Conservation (phyloP, 1,140 invertebrate genomes). For the Drosophila trapezifrons region DNA sequence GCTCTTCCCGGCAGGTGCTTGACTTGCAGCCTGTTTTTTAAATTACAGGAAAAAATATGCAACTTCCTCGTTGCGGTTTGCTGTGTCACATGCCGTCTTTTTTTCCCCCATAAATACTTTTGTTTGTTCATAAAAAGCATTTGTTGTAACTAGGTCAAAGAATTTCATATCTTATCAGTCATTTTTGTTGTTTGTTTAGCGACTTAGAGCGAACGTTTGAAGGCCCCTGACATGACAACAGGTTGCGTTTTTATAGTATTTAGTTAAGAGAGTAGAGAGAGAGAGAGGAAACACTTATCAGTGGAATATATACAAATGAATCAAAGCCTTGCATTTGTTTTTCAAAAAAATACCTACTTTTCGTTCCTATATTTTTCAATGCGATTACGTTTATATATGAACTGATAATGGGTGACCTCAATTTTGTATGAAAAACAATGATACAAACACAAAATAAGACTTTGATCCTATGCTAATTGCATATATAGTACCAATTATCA, state of each 20-base stretch:
- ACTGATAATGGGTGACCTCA: conserved; percentile 32
- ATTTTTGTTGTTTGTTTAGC: conserved; percentile 24
- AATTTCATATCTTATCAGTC: conserved; percentile 60
- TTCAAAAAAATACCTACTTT: conserved; percentile 14
- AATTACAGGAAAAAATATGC: conserved; percentile 34
- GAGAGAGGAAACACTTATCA: conserved; percentile 30
- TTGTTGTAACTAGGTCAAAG: conserved; percentile 62
- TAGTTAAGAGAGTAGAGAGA: background rate
- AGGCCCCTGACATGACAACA: conserved; percentile 44
- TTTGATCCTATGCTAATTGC: conserved; percentile 7
- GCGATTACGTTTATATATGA: background rate
- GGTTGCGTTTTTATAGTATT: conserved; percentile 39
- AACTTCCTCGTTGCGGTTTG: conserved; percentile 57
- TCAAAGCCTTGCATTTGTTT: conserved; percentile 12
- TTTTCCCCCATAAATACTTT: background rate
- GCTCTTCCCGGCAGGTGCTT: conserved; percentile 67
- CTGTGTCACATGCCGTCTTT: conserved; percentile 51
- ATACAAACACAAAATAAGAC: no score
- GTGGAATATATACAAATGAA: conserved; percentile 13
- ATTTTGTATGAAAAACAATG: conserved; percentile 18
- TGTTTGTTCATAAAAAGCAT: conserved; percentile 21
- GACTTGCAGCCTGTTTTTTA: conserved; percentile 57
- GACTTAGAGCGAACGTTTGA: conserved; percentile 33
- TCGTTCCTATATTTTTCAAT: conserved; percentile 2
- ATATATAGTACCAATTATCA: background rate